phyloP scores from a whole-genome alignment of 2,113 vertebrate species.

The Campylomormyrus tamandua region DNA sequence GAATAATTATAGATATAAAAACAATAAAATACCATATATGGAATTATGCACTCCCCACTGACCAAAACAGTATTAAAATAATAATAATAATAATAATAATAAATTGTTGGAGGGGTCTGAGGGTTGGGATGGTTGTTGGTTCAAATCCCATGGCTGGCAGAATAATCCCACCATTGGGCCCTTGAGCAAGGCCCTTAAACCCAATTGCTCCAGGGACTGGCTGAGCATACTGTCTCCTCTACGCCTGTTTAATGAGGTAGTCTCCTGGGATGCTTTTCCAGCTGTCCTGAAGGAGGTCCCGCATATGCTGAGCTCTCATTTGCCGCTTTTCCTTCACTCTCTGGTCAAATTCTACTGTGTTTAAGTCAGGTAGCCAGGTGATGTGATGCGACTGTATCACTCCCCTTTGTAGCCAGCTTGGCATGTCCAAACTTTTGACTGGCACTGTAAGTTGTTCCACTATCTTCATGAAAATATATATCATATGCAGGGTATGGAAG shows the following conservation, averaged over 20 bases:
- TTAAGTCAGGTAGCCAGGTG: not conserved
- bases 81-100: not conserved
- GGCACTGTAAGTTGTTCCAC: not conserved
- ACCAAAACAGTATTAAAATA: not conserved
- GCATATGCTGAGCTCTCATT: not conserved
- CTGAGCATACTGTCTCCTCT: not conserved
- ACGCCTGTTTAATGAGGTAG: not conserved
- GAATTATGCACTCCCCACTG: not conserved
- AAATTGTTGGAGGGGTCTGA: not conserved
- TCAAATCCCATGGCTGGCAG: not conserved
- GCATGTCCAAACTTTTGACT: not conserved
- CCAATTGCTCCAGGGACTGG: not conserved
- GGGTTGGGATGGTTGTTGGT: not conserved
- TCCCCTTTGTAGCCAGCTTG: not conserved
- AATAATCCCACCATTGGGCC: not conserved
- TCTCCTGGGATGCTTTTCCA: not conserved
- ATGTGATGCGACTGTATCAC: not conserved
- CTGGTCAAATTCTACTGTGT: not conserved
- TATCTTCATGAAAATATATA: conserved; percentile 6
- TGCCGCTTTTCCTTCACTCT: not conserved
- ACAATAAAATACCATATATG: not conserved
- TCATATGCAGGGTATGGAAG: not conserved
- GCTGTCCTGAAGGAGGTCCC: not conserved
- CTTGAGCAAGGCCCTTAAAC: not conserved
- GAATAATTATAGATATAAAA: not conserved